A percentile compares a stretch with the other conserved stretches of the same genome.
phyloP scores from a whole-genome alignment of 2,888 invertebrate species.

The Dorcus hopei region DNA sequence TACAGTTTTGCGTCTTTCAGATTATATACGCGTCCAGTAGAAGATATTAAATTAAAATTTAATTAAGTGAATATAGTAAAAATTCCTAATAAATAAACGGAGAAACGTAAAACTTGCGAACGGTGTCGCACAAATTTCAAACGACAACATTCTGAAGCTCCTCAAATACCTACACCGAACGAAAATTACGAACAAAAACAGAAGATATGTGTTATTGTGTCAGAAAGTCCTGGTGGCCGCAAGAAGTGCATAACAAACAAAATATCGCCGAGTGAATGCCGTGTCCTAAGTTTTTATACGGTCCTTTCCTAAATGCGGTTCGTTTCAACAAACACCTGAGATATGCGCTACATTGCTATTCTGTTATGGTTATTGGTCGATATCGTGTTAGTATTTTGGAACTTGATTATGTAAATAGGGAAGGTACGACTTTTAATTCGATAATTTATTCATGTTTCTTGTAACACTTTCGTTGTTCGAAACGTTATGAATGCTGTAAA shows the following conservation, averaged over 20 bases:
- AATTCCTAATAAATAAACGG: neutral
- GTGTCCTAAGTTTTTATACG: neutral
- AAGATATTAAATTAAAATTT: too few relatives aligned
- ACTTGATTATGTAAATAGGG: too few relatives aligned
- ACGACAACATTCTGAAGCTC: constrained; percentile 36
- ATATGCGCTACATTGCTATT: constrained; percentile 20
- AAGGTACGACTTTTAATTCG: too few relatives aligned
- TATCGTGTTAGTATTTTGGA: neutral
- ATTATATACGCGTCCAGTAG: too few relatives aligned
- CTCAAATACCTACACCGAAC: constrained; percentile 33
- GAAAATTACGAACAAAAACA: constrained; percentile 28
- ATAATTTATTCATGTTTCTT: too few relatives aligned
- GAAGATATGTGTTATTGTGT: constrained; percentile 40
- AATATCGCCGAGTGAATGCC: constrained; percentile 10
- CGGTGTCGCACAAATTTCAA: constrained; percentile 37
- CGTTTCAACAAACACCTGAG: constrained; percentile 17
- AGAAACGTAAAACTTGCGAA: constrained; percentile 7
- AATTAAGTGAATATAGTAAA: too few relatives aligned
- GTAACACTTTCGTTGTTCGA: too few relatives aligned
- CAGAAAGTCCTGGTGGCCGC: constrained; percentile 34
- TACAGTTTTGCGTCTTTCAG: neutral
- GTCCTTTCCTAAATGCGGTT: neutral
- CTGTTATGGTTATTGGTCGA: neutral
- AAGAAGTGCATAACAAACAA: constrained; percentile 41
- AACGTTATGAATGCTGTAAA: too few relatives aligned